phyloP scores from a whole-genome alignment of 2,113 vertebrate species.

The Boleophthalmus pectinirostris region DNA sequence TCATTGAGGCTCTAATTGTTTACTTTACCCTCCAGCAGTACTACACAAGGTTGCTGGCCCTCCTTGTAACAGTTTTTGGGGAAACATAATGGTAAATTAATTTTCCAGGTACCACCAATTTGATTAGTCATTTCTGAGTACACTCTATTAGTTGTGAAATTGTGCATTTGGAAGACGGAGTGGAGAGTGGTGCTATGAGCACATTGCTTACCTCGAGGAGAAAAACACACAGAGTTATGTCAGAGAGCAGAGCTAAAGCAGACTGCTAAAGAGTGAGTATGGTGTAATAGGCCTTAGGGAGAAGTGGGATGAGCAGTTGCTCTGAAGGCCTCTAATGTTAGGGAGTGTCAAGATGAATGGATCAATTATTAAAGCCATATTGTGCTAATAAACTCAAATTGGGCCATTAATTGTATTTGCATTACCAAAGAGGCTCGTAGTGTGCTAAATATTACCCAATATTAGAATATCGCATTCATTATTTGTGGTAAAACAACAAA shows the following conservation, averaged over 20 bases:
- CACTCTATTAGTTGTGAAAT: conserved; percentile 63
- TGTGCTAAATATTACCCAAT: background rate
- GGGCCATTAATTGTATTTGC: conserved; percentile 21
- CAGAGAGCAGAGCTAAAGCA: background rate
- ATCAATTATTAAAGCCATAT: conserved; percentile 44
- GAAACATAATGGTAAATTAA: conserved; percentile 67
- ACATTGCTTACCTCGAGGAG: conserved; percentile 28
- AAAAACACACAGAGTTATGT: background rate
- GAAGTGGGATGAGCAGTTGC: conserved; percentile 16
- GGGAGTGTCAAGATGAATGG: conserved; percentile 23
- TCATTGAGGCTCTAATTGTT: conserved; percentile 70
- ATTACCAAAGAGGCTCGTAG: conserved; percentile 5
- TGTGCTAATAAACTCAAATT: conserved; percentile 27
- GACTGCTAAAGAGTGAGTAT: background rate
- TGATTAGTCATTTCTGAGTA: conserved; percentile 65
- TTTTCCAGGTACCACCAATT: conserved; percentile 65
- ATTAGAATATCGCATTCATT: background rate
- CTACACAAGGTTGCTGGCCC: conserved; percentile 66
- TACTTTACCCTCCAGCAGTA: conserved; percentile 64
- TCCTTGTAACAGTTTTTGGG: conserved; percentile 61
- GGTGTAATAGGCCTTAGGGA: conserved; percentile 24
- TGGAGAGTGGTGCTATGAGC: conserved; percentile 30
- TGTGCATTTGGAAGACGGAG: conserved; percentile 46
- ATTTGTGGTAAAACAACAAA: background rate
- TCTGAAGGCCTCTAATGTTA: conserved; percentile 23